Evolutionary conservation across 2,888 invertebrate species (phyloP), one percentile per base, ranked within the genome.

Genomic region (Tachina lurida): DNA sequence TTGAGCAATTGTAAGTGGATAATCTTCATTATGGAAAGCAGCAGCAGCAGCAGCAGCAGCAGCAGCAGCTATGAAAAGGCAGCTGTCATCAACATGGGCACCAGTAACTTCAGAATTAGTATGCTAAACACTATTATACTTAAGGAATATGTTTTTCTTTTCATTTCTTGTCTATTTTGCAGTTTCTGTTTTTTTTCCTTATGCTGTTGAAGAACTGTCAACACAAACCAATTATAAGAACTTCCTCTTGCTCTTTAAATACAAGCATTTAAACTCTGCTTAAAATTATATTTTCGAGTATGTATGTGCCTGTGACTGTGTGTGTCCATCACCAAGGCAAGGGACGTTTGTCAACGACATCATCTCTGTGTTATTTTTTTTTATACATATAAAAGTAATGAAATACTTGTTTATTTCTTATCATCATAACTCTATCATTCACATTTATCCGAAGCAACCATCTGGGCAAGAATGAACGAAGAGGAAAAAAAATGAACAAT

Each of bases 331-430:
- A 41, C 47, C 49, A 58, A n/a, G 49, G 47, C 17, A 60, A 60
- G 60, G 70, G 49, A 63, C 70, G 54, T 12, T 84, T 70, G 70
- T 84, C 84, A 63, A 47, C 75, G 52, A 52, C 81, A 60, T 75
- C 62, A 75, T 68, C 58, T 73, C 58, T 60, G 31, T 47, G 45
- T 43, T 67, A 31, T 79, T 31, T 43, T 45, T 49, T 56, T 70
- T 84, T 8, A 8, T 52, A 8, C n/a, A 47, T 49, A 84, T 54
- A 54, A 54, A 79, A 73, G 71, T 76, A 86, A 86, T 86, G 86
- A 79, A 86, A 86, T 75, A 76, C 86, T 83, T 86, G 86, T 83
- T 83, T 83, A 86, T 83, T 83, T 79, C 86, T 86, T 86, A 86
- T 86, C 86, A 71, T 79, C 79, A 83, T 83, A 83, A 86, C 83